These are phyloP conservation scores for Epinotia nisella DNA, from an alignment of 2,888 invertebrate genomes.

Conservation along the genomic window DNA sequence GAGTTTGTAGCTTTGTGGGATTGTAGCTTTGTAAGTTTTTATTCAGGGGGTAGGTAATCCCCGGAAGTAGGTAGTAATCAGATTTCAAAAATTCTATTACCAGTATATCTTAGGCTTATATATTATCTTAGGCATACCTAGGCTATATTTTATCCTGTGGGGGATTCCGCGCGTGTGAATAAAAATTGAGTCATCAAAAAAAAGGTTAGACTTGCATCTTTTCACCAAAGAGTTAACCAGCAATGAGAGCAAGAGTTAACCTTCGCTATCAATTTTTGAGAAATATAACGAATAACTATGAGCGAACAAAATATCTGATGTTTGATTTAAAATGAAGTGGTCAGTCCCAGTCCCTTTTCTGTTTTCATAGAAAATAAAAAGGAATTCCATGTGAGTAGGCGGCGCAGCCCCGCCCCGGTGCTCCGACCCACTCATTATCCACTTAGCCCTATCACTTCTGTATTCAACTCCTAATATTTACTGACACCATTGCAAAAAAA, in stretches of 20 bases:
- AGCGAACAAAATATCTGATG: not conserved
- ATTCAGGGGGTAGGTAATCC: too few relatives aligned
- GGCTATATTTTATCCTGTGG: too few relatives aligned
- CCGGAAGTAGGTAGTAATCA: too few relatives aligned
- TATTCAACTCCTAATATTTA: conserved; percentile 59
- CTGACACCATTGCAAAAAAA: conserved; percentile 28
- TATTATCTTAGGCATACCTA: too few relatives aligned
- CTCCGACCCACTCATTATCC: conserved; percentile 77
- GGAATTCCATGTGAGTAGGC: conserved; percentile 65
- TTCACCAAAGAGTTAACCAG: not conserved
- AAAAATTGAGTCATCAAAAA: too few relatives aligned
- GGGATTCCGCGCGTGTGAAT: too few relatives aligned
- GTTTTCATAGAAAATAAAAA: conserved; percentile 60
- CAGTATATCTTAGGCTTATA: too few relatives aligned
- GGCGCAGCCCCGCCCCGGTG: conserved; percentile 71
- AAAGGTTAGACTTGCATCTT: not conserved
- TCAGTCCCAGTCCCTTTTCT: conserved; percentile 36
- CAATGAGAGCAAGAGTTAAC: too few relatives aligned
- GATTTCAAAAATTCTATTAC: too few relatives aligned
- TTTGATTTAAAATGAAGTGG: conserved; percentile 45
- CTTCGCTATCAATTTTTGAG: not conserved
- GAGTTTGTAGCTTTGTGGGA: too few relatives aligned
- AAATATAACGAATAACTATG: not conserved
- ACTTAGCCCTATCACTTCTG: conserved; percentile 82
- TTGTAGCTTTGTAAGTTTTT: too few relatives aligned